These are phyloP conservation scores for Borostomias antarcticus DNA, from an alignment of 2,797 vertebrate genomes.

Conservation along the genomic window DNA sequence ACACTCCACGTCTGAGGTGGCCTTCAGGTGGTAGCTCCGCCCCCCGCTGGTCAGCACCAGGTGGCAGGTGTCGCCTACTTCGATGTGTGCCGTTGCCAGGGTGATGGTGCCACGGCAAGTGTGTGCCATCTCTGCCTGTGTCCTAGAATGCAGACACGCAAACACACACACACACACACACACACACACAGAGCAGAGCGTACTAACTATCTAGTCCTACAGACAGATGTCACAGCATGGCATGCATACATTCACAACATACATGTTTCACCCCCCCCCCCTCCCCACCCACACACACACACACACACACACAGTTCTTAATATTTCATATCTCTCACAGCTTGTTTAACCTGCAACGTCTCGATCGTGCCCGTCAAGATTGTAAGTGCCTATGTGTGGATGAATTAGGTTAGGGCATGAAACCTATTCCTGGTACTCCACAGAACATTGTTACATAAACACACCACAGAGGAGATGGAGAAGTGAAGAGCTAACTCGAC, in stretches of 20 bases:
- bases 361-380: not conserved
- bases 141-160: constrained; percentile 71
- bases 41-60: constrained; percentile 88
- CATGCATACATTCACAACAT: not conserved
- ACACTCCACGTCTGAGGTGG: constrained; percentile 87
- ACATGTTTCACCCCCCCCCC: no score
- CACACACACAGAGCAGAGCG: constrained; percentile 14
- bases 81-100: constrained; percentile 86
- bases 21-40: constrained; percentile 92
- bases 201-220: constrained; percentile 18
- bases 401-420: not conserved
- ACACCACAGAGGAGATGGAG: not conserved
- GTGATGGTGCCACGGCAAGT: constrained; percentile 93
- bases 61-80: constrained; percentile 89
- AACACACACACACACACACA: no score
- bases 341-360: not conserved
- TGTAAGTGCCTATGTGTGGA: not conserved
- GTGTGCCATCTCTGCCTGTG: constrained; percentile 95
- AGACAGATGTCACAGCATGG: not conserved
- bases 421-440: not conserved
- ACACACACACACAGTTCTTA: not conserved
- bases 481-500: not conserved
- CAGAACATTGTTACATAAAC: constrained; percentile 3
- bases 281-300: not conserved
- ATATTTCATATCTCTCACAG: not conserved